Base-by-base conservation (phyloP, 1,140 invertebrate genomes). In the Scylla paramamosain region DNA sequence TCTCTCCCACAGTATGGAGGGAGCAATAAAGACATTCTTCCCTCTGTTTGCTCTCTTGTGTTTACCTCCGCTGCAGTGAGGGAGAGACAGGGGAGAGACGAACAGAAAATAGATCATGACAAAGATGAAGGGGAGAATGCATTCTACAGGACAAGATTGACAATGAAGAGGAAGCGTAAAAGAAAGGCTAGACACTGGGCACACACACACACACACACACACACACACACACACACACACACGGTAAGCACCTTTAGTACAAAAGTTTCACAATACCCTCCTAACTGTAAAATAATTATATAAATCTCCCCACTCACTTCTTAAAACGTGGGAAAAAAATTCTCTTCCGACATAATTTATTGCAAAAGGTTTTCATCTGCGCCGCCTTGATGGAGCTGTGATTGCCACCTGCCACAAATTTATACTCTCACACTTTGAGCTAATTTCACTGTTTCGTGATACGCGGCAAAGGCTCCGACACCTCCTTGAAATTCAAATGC, bases 381-480 rank as follows among this genome's bases (percentile, higher is more conserved):
- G 29, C 12, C 29, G 14, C 16, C 29, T 20, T 91, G 29, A 91
- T 77, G 39, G 90, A 91, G 67, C 48, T 20, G 25, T 91, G 90
- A 91, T 91, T 91, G 29, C 90, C 32, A 39, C 52, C 28, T 6
- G 7, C 28, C 14, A 77, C 67, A 32, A 77, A 91, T 91, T 91
- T 91, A 91, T 32, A 32, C 8, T 52, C 14, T 77, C 52, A 77
- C 90, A 32, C 52, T 77, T 91, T 32, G 77, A 67, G 90, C 14
- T 77, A 59, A 91, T 20, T 59, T 48, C 16, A 16, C 45, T 91
- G 46, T n/a, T 77, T 77, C 67, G n/a, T n/a, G 67, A 77, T 12
- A n/a, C 67, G 1, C 25, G 59, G 16, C 67, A 77, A 77, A 77
- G n/a, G 67, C 25, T 77, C 67, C 25, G n/a, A 12, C 67, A n/a